phyloP scores from a whole-genome alignment of 1,140 invertebrate genomes.

The Drosophila pseudoobscura region DNA sequence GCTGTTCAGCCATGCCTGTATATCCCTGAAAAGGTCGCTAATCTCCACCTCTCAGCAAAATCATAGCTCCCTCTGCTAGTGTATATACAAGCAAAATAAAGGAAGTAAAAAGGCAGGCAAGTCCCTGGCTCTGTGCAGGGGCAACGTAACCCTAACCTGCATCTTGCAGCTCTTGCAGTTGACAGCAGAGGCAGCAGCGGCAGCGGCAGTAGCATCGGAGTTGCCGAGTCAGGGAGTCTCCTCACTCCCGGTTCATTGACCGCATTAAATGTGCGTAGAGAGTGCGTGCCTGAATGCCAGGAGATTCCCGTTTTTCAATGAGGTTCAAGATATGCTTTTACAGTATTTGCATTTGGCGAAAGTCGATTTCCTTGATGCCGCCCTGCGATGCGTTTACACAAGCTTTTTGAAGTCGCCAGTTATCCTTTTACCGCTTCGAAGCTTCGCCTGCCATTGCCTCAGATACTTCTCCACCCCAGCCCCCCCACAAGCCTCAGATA shows the following conservation, averaged over 20 bases:
- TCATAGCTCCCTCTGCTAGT: too few relatives aligned
- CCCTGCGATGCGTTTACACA: neutral
- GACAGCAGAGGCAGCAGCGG: slow-evolving; percentile 46
- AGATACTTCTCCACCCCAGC: too few relatives aligned
- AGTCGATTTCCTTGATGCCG: slow-evolving; percentile 42
- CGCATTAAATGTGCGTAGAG: slow-evolving; percentile 63
- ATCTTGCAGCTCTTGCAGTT: slow-evolving; percentile 46
- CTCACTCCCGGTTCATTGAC: slow-evolving; percentile 68
- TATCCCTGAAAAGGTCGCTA: too few relatives aligned
- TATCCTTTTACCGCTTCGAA: slow-evolving; percentile 27
- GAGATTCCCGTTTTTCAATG: slow-evolving; percentile 15
- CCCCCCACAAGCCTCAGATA: too few relatives aligned
- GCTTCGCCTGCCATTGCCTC: too few relatives aligned
- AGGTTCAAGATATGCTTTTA: slow-evolving; percentile 41
- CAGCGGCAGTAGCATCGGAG: slow-evolving; percentile 16
- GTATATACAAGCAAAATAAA: too few relatives aligned
- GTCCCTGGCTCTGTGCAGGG: slow-evolving; percentile 4
- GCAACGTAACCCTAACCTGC: slow-evolving; percentile 28
- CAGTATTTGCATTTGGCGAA: slow-evolving; percentile 44
- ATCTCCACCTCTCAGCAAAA: too few relatives aligned
- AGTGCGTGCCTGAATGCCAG: slow-evolving; percentile 22
- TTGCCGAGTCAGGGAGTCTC: slow-evolving; percentile 24
- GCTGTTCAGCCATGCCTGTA: too few relatives aligned
- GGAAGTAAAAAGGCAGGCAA: too few relatives aligned
- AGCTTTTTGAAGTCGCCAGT: slow-evolving; percentile 39